Evolutionary conservation across 2,888 invertebrate species (phyloP), one percentile per base, ranked within the genome.

Genomic region (Parnassius orleans): DNA sequence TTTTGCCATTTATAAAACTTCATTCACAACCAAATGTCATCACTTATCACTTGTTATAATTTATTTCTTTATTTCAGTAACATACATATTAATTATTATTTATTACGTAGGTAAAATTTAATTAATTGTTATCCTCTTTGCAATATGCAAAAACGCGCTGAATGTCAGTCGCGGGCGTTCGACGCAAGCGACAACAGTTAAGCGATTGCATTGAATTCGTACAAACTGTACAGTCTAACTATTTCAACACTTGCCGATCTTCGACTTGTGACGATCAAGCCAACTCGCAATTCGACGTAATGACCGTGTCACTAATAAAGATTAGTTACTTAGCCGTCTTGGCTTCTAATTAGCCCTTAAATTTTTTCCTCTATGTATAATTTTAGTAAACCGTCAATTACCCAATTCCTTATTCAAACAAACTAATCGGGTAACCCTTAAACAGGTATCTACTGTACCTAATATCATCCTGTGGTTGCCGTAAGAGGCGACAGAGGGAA

Each of bases 211-310:
- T 78, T 81, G 76, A 74, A 79, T 79, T 82, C 73, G 76, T 73
- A 78, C 80, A 75, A 79, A 79, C 83, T 83, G 82, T 82, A 75
- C 78, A 78, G 78, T 87, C 84, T 84, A 86, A 86, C 84, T 78
- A 84, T 84, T 84, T 84, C 79, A 78, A 80, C 84, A 80, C 19
- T 81, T 33, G 80, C 79, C 79, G 71, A 33, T 33, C 33, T 33
- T 33, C 33, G 33, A 33, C 58, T 70, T 71, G 76, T 81, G 84
- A 51, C 14, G 86, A 86, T 86, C 81, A 33, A 42, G 81, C 76
- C 74, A 78, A 75, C 73, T 5, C 33, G 33, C 5, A 7, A 33
- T 63, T 62, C 46, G 53, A 53, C 51, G 12, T 44, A 9, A 47
- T 43, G 55, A 67, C 72, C 69, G 72, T 67, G 63, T 60, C 63